Evolutionary conservation across 30 jellyfish, hydroid and myxozoan genomes (phyloP).

Genomic region (Pelagia noctiluca): DNA sequence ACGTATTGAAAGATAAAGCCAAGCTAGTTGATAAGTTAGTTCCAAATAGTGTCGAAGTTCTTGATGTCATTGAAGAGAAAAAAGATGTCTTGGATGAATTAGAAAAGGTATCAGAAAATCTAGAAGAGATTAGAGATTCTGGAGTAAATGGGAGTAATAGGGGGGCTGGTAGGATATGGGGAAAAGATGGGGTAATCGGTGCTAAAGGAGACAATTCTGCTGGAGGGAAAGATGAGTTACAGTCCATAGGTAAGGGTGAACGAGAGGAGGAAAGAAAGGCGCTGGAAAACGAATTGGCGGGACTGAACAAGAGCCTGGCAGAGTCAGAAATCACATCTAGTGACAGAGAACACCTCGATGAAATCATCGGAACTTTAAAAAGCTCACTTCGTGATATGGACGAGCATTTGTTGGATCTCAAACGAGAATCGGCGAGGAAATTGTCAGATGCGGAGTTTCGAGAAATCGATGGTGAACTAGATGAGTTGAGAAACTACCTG

Average conservation of each 20-base stretch:
- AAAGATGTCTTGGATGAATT: not conserved
- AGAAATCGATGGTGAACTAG: slow-evolving; percentile 39
- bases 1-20: not conserved
- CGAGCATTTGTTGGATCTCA: slow-evolving; percentile 8
- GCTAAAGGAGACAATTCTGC: not conserved
- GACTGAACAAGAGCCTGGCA: not conserved
- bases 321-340: not conserved
- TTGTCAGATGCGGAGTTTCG: not conserved
- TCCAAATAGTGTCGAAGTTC: slow-evolving; percentile 29
- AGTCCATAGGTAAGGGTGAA: not conserved
- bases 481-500: slow-evolving; percentile 3
- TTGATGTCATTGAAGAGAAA: slow-evolving; percentile 3
- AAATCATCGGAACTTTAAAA: slow-evolving; percentile 33
- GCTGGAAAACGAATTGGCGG: slow-evolving; percentile 1
- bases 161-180: not conserved
- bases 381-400: slow-evolving; percentile 31
- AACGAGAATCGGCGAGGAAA: not conserved
- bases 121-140: not conserved
- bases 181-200: not conserved
- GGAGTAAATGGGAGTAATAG: not conserved
- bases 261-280: not conserved
- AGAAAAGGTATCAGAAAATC: not conserved
- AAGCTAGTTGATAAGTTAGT: not conserved
- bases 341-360: slow-evolving; percentile 22
- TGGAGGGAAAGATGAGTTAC: not conserved